Base-by-base conservation (phyloP, 2,797 vertebrate genomes). In the Labroides dimidiatus region DNA sequence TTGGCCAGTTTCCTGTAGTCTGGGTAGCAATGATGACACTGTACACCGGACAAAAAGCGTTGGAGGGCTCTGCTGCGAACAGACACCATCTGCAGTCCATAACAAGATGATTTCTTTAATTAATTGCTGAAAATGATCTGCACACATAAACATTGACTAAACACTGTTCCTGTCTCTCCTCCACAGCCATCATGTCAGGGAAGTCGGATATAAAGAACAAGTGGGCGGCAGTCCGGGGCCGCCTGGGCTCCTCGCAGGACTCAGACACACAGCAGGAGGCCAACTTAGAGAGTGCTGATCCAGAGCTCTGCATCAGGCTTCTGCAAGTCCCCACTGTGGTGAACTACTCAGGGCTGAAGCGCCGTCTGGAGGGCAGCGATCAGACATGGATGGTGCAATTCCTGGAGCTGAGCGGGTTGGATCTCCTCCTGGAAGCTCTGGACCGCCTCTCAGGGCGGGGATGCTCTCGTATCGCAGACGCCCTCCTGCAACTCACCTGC, bases 341-440 rank as follows among this genome's bases (percentile, higher is more conserved):
- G 70, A 99, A 99, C 92, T 99, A 99, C 87, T 97, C 98, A 0
- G 98, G 97, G 11, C 92, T 99, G 81, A 97, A 94, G 91, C 96
- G 96, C 47, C 94, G 97, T 0, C 92, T 99, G 89, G 97, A 99
- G 87, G 94, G 94, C 84, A 98, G 97, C 0, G 95, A 98, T 0
- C 94, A 96, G 63, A 45, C 84, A 84, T 99, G 98, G 98, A 98
- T 99, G 97, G 94, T 97, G 10, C 97, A 99, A 90, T 99, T 99
- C 87, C 89, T 99, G 92, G 98, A 99, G 89, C 94, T 98, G 55
- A 95, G 95, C 0, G 98, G 98, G 23, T 89, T 99, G 81, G 98
- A 99, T 64, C 95, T 99, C 66, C 95, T 99, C 43, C 93, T 99
- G 62, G 98, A 99, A 87, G 98, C 98, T 3, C 90, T 99, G 90